Conservation (phyloP, 1,140 invertebrate species). For the Lycorma delicatula region DNA sequence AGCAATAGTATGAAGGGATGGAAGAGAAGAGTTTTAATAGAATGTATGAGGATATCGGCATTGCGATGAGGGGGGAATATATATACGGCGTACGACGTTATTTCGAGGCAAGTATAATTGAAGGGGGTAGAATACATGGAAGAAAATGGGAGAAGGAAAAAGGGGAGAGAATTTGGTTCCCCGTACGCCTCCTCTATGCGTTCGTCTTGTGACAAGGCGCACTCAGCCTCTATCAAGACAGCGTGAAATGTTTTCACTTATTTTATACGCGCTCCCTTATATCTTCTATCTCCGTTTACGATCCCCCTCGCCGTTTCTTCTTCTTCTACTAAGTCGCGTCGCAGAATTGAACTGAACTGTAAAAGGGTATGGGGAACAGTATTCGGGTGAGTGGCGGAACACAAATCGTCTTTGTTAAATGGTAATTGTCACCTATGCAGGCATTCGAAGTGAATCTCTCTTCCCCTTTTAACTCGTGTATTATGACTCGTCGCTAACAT, state of each 20-base stretch:
- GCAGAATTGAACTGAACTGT: neutral
- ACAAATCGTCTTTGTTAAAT: conserved; percentile 7
- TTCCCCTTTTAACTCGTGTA: no score
- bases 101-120: neutral
- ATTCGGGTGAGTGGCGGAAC: neutral
- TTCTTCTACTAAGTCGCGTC: neutral
- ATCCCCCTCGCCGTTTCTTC: neutral
- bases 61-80: neutral
- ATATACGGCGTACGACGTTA: neutral
- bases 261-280: neutral
- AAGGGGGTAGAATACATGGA: neutral
- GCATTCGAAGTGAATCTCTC: neutral
- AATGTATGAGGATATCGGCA: no score
- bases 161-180: neutral
- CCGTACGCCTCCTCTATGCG: no score
- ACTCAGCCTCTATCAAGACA: neutral
- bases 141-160: neutral
- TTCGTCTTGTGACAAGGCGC: neutral
- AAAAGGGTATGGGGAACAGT: neutral
- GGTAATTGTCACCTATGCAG: conserved; percentile 2
- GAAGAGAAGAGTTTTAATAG: no score
- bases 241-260: conserved; percentile 7
- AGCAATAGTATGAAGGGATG: no score
- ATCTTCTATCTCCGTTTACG: neutral
- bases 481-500: no score